These are phyloP conservation scores for Ophion slaviceki DNA, from an alignment of 2,888 invertebrate genomes.

Conservation along the genomic window DNA sequence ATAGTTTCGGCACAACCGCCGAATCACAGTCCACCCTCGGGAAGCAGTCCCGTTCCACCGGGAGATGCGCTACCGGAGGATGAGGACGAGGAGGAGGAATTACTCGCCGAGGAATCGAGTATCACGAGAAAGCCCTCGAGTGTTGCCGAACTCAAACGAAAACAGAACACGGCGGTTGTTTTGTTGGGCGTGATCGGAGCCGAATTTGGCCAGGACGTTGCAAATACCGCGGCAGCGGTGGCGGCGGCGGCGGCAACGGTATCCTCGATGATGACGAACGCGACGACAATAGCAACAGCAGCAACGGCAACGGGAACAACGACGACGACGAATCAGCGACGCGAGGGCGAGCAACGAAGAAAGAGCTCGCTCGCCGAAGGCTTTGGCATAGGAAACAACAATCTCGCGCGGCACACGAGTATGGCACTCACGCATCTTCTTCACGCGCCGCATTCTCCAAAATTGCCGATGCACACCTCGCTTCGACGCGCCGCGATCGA, in stretches of 20 bases:
- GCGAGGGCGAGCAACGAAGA: conserved; percentile 87
- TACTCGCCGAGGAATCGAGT: conserved; percentile 88
- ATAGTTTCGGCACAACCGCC: conserved; percentile 88
- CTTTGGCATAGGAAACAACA: conserved; percentile 93
- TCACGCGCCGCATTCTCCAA: conserved; percentile 92
- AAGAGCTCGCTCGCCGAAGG: conserved; percentile 95
- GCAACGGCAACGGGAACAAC: background rate
- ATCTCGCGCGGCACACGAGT: conserved; percentile 95
- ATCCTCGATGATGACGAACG: too few relatives aligned
- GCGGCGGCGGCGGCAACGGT: background rate
- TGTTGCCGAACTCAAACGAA: conserved; percentile 93
- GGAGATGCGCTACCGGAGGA: conserved; percentile 82
- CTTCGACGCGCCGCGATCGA: conserved; percentile 98
- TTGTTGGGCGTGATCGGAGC: conserved; percentile 98
- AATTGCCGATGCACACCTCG: conserved; percentile 96
- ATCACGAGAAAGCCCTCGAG: conserved; percentile 92
- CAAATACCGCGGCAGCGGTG: conserved; percentile 77
- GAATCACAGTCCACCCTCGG: conserved; percentile 82
- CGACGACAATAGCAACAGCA: too few relatives aligned
- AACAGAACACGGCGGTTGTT: conserved; percentile 98
- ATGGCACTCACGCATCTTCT: conserved; percentile 97
- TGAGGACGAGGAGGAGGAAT: conserved; percentile 94
- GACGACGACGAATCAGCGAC: conserved; percentile 86
- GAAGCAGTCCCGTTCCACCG: conserved; percentile 79
- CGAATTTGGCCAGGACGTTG: conserved; percentile 98